phyloP scores from a whole-genome alignment of 2,797 vertebrate genomes.

The Eptatretus atami region DNA sequence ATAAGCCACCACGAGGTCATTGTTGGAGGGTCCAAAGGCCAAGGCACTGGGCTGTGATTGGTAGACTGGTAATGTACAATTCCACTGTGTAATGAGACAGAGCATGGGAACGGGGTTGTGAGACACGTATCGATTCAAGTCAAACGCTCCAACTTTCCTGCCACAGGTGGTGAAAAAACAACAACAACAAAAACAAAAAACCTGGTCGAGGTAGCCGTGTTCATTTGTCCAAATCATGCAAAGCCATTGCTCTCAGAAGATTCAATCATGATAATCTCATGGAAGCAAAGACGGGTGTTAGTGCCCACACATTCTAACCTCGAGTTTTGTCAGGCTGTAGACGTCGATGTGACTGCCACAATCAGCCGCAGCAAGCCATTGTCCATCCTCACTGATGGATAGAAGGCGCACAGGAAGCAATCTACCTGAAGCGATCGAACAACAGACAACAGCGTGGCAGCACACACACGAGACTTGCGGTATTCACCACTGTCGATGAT shows the following conservation, averaged over 20 bases:
- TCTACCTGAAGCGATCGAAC: slow-evolving; percentile 16
- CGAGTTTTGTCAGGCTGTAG: slow-evolving; percentile 26
- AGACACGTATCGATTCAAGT: too few species aligned
- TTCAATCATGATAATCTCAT: too few species aligned
- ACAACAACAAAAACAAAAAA: too few species aligned
- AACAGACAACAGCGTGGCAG: background rate
- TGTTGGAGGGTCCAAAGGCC: slow-evolving; percentile 33
- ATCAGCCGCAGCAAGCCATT: slow-evolving; percentile 38
- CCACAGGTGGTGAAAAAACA: too few species aligned
- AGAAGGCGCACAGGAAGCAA: slow-evolving; percentile 32
- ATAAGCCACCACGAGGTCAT: slow-evolving; percentile 33
- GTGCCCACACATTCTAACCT: slow-evolving; percentile 19
- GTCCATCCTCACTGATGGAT: slow-evolving; percentile 27
- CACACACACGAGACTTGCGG: background rate
- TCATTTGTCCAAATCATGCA: too few species aligned
- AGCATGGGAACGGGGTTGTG: too few species aligned
- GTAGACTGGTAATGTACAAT: slow-evolving; percentile 41
- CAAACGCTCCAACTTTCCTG: too few species aligned
- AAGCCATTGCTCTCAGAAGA: too few species aligned
- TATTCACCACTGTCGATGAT: too few species aligned
- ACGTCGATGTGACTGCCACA: slow-evolving; percentile 26
- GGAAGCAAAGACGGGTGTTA: too few species aligned
- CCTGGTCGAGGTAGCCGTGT: too few species aligned
- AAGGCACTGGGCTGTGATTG: slow-evolving; percentile 40
- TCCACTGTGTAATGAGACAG: slow-evolving; percentile 17